Conservation (phyloP, 2,888 invertebrate species). For the Acrobasis repandana region DNA sequence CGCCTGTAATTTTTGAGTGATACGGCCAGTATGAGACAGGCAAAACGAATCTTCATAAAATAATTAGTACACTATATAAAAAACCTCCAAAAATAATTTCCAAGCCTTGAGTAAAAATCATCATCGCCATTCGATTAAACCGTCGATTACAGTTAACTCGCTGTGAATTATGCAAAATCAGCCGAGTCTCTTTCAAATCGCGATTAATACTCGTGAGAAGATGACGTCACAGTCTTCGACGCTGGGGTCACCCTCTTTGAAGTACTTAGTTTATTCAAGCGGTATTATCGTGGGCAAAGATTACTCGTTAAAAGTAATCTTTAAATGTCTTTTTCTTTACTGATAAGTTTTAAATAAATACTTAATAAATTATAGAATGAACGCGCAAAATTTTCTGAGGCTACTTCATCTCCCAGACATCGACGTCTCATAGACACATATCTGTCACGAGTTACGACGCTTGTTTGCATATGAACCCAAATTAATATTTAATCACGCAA, state of each 20-base stretch:
- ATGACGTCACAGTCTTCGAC: constrained; percentile 41
- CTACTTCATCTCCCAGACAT: too few relatives aligned
- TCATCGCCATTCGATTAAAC: constrained; percentile 49
- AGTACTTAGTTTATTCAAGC: constrained; percentile 27
- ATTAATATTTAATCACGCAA: constrained; percentile 32
- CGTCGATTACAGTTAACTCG: constrained; percentile 52
- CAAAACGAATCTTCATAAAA: too few relatives aligned
- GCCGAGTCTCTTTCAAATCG: constrained; percentile 61
- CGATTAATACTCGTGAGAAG: constrained; percentile 66
- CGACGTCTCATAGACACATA: too few relatives aligned
- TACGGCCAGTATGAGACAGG: too few relatives aligned
- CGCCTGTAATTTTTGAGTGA: too few relatives aligned
- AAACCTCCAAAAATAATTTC: too few relatives aligned
- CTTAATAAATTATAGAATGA: too few relatives aligned
- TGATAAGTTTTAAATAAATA: too few relatives aligned
- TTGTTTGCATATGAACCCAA: constrained; percentile 27
- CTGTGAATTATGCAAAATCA: constrained; percentile 63
- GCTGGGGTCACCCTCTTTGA: constrained; percentile 39
- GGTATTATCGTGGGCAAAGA: neutral
- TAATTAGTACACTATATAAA: too few relatives aligned
- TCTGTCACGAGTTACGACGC: constrained; percentile 13
- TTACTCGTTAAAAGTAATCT: neutral
- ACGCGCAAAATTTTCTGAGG: too few relatives aligned
- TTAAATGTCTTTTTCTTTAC: neutral
- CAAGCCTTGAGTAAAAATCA: too few relatives aligned